phyloP scores from a whole-genome alignment of 2,888 invertebrate genomes.

The Drosophila longiperda region DNA sequence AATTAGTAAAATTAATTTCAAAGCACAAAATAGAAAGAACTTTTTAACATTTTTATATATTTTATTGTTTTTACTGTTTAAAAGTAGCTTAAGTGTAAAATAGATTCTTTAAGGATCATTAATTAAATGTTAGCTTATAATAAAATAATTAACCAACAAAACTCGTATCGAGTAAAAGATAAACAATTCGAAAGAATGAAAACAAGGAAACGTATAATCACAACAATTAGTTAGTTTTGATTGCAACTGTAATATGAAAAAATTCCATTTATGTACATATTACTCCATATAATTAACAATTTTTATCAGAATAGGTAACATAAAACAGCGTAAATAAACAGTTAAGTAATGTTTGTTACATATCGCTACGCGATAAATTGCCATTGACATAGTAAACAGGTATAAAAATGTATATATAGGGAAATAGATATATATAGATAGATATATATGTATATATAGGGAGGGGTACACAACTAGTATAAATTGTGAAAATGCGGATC shows the following conservation, averaged over 20 bases:
- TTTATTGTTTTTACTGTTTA: slow-evolving; percentile 43
- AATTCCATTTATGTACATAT: slow-evolving; percentile 12
- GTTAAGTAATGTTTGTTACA: slow-evolving; percentile 34
- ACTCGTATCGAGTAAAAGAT: slow-evolving; percentile 65
- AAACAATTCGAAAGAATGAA: slow-evolving; percentile 58
- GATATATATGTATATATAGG: slow-evolving; percentile 31
- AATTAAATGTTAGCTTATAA: slow-evolving; percentile 67
- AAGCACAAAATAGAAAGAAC: not conserved
- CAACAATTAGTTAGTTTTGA: slow-evolving; percentile 59
- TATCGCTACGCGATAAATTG: slow-evolving; percentile 60
- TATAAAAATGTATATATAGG: slow-evolving; percentile 25
- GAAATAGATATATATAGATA: slow-evolving; percentile 4
- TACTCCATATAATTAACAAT: slow-evolving; percentile 26
- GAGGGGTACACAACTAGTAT: slow-evolving; percentile 29
- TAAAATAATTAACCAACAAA: slow-evolving; percentile 72
- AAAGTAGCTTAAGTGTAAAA: slow-evolving; percentile 51
- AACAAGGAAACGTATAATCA: slow-evolving; percentile 57
- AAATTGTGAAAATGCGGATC: slow-evolving; percentile 56
- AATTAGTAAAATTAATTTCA: not conserved
- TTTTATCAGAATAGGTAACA: slow-evolving; percentile 34
- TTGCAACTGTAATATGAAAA: slow-evolving; percentile 28
- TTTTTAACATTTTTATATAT: slow-evolving; percentile 16
- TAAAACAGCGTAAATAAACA: slow-evolving; percentile 38
- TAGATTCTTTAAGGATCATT: slow-evolving; percentile 57
- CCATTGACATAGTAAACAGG: slow-evolving; percentile 23